Conservation (phyloP, 2,113 vertebrate genomes). For the Empidonax traillii region DNA sequence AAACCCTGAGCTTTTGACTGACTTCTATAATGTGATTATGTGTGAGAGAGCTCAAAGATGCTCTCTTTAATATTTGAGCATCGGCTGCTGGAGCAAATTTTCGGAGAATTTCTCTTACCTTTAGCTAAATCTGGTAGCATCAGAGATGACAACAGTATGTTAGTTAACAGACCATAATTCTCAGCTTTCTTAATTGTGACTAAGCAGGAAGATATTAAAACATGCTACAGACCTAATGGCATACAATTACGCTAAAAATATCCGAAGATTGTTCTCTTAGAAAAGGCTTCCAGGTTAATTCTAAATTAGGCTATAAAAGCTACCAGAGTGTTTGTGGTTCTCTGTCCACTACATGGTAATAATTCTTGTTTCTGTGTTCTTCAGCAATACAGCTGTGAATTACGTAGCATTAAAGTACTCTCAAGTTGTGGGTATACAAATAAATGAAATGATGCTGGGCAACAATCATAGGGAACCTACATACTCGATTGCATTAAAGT, state of each 20-base stretch:
- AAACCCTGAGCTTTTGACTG: accelerated
- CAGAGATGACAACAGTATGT: not conserved
- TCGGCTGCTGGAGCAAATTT: not conserved
- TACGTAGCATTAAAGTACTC: not conserved
- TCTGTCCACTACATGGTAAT: not conserved
- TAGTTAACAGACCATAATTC: not conserved
- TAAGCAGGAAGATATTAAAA: slow-evolving; percentile 40
- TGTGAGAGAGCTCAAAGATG: not conserved
- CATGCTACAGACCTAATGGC: not conserved
- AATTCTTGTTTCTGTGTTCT: not conserved
- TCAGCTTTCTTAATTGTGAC: slow-evolving; percentile 33
- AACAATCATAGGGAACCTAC: not conserved
- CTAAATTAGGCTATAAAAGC: slow-evolving; percentile 44
- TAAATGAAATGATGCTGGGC: not conserved
- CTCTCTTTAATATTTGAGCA: not conserved
- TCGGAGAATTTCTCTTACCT: not conserved
- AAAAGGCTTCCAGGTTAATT: not conserved
- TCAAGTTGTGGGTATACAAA: not conserved
- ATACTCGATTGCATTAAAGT: not conserved
- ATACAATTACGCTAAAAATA: slow-evolving; percentile 50
- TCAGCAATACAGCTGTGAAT: not conserved
- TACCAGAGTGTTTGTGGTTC: not conserved
- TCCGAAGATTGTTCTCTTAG: not conserved
- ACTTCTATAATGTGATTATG: not conserved
- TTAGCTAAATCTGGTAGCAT: not conserved